Evolutionary conservation across 2,888 invertebrate genomes (phyloP), one percentile per base, ranked within the genome.

Genomic region (Cephus pygmeus): DNA sequence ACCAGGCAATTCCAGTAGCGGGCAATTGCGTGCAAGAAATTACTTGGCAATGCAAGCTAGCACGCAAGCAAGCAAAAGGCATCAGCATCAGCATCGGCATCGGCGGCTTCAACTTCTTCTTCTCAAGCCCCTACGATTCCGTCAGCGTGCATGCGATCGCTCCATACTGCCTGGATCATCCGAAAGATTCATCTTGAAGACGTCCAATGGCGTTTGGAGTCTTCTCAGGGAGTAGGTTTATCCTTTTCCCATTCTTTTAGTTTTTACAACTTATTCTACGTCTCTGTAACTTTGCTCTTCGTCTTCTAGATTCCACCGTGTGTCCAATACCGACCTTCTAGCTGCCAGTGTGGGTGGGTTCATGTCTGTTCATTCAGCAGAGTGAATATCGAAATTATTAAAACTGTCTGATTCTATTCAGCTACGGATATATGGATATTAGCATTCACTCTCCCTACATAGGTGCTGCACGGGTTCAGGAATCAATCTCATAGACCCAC

Each of bases 21-120:
- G 87, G 86, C 87, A 89, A 90, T 90, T 88, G 90, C 91, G 90
- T 91, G 90, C 90, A 88, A 91, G 88, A 91, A 91, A 91, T 90
- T 90, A 88, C 90, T 86, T 86, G 87, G 83, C 87, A 88, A 89
- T 87, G 85, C 84, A 86, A 86, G 86, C 83, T 85, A 83, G 85
- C 89, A 89, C 89, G 89, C 89, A 87, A 88, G 83, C 88, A 81
- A 74, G 79, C 78, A 75, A 77, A 78, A 83, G 77, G 69, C 71
- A 71, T 71, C 71, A 15, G 31, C 40, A 40, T 40, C 40, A 11
- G 69, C n/a, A 33, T 33, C 69, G 71, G 33, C 31, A 9, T 71
- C 71, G 31, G 33, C 71, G 31, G 34, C 34, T 34, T 71, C 71
- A 12, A 12, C 71, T 34, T 71, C 71, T 71, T 34, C 69, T 31